Conservation (phyloP, 2,888 invertebrate genomes). For the Epirrita christyi region DNA sequence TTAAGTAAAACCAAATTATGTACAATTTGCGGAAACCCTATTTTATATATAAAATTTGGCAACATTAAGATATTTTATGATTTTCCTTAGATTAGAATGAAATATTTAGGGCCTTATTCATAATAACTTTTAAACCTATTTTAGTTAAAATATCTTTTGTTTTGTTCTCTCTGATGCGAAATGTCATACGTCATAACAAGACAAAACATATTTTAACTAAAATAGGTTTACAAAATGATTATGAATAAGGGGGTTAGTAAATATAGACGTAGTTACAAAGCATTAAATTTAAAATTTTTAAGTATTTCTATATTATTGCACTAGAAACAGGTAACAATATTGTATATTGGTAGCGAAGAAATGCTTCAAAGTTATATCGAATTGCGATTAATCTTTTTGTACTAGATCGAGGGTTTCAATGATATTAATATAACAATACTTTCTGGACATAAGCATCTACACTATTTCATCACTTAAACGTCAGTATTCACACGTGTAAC, state of each 20-base stretch:
- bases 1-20: constrained; percentile 14
- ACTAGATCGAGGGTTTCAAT: not conserved
- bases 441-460: not conserved
- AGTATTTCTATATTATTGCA: constrained; percentile 37
- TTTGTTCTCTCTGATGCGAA: no score
- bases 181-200: no score
- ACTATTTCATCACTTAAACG: no score
- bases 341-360: constrained; percentile 12
- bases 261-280: not conserved
- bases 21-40: constrained; percentile 53
- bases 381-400: constrained; percentile 6
- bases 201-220: no score
- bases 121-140: no score
- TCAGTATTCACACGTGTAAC: no score
- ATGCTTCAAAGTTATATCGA: constrained; percentile 4
- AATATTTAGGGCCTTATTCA: no score
- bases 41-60: constrained; percentile 55
- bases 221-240: no score
- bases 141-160: no score
- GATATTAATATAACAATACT: not conserved
- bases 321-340: constrained; percentile 41
- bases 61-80: constrained; percentile 34
- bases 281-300: not conserved
- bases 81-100: not conserved
- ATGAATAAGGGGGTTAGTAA: no score